Conservation (phyloP, 2,888 invertebrate species). For the Epistrophe grossulariae region DNA sequence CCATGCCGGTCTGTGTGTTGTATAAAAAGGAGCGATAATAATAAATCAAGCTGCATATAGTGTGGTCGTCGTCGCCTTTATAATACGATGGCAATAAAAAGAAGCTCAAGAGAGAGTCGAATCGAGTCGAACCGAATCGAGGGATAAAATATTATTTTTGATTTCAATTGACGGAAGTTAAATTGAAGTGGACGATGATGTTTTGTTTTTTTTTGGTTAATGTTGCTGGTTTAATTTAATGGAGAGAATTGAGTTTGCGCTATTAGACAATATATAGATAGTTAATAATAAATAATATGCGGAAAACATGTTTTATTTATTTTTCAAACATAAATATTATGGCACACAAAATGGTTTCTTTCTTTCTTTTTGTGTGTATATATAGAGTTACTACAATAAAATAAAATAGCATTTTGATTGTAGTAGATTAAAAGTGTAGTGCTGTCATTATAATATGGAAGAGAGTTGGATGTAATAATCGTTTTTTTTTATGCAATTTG, state of each 20-base stretch:
- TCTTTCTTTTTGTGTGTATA: not conserved
- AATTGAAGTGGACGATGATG: slow-evolving; percentile 48
- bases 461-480: not conserved
- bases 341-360: slow-evolving; percentile 20
- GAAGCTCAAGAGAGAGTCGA: slow-evolving; percentile 14
- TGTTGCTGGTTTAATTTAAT: slow-evolving; percentile 37
- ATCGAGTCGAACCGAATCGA: not conserved
- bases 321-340: not conserved
- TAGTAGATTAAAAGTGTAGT: slow-evolving; percentile 14
- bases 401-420: slow-evolving; percentile 14
- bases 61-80: slow-evolving; percentile 34
- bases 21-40: slow-evolving; percentile 47
- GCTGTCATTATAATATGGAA: not conserved
- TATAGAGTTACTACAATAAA: not conserved
- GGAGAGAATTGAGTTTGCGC: slow-evolving; percentile 25
- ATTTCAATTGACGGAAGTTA: slow-evolving; percentile 69
- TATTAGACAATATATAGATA: slow-evolving; percentile 30
- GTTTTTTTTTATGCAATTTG: slow-evolving; percentile 3
- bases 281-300: slow-evolving; percentile 31
- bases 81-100: slow-evolving; percentile 15
- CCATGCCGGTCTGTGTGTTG: not conserved
- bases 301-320: slow-evolving; percentile 16
- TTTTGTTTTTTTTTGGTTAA: slow-evolving; percentile 1
- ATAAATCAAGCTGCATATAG: slow-evolving; percentile 62
- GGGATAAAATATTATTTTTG: slow-evolving; percentile 54